Conservation (phyloP, 1,140 invertebrate genomes). For the Trachymyrmex cornetzi region DNA sequence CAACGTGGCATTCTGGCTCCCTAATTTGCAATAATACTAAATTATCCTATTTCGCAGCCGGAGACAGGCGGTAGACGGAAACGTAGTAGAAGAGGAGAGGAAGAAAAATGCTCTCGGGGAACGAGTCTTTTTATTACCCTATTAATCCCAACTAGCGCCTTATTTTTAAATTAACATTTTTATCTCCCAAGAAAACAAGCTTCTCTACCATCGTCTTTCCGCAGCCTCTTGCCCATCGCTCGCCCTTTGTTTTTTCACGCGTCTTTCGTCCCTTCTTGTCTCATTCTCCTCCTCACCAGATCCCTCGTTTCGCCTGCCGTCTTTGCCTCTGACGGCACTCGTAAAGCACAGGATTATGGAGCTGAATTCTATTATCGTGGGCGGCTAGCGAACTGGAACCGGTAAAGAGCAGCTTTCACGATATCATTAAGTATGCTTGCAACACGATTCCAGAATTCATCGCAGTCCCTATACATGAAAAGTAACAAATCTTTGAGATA, state of each 20-base stretch:
- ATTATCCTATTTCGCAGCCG: slow-evolving; percentile 79
- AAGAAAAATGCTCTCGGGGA: slow-evolving; percentile 75
- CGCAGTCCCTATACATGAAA: slow-evolving; percentile 24
- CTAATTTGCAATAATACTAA: slow-evolving; percentile 82
- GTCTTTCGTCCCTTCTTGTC: slow-evolving; percentile 36
- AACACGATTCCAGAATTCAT: slow-evolving; percentile 39
- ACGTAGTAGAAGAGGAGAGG: slow-evolving; percentile 69
- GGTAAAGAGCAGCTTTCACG: slow-evolving; percentile 80
- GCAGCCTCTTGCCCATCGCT: slow-evolving; percentile 36
- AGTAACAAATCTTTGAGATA: slow-evolving; percentile 11
- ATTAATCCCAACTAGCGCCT: slow-evolving; percentile 85
- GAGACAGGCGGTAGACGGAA: slow-evolving; percentile 73
- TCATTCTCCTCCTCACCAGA: slow-evolving; percentile 36
- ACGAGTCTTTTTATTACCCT: slow-evolving; percentile 84
- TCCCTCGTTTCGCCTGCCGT: slow-evolving; percentile 72
- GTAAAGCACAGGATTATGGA: slow-evolving; percentile 84
- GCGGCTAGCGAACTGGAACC: slow-evolving; percentile 79
- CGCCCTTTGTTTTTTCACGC: slow-evolving; percentile 58
- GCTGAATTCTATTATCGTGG: slow-evolving; percentile 84
- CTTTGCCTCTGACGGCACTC: slow-evolving; percentile 77
- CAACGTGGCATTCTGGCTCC: slow-evolving; percentile 71
- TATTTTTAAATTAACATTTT: slow-evolving; percentile 86
- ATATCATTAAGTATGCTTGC: slow-evolving; percentile 76
- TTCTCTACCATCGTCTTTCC: slow-evolving; percentile 69
- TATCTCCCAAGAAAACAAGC: slow-evolving; percentile 83